These are phyloP conservation scores for Dascillus cervinus DNA, from an alignment of 2,888 invertebrate genomes.

Conservation along the genomic window DNA sequence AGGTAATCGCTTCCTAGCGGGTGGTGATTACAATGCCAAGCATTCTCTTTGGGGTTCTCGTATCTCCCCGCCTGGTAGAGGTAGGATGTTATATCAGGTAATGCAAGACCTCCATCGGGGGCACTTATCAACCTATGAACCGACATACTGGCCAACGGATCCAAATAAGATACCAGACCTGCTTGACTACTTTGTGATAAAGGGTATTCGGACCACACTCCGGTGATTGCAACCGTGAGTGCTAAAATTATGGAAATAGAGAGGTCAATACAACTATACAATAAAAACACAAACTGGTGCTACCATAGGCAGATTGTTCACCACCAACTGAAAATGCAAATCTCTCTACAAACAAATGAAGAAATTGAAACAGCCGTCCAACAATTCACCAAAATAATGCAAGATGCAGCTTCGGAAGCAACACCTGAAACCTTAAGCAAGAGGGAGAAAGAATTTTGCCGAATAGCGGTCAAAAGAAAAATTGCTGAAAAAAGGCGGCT, in stretches of 20 bases:
- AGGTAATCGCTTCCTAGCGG: constrained; percentile 4
- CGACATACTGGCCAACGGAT: too few relatives aligned
- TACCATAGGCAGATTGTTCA: not conserved
- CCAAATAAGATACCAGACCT: constrained; percentile 2
- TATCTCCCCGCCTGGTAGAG: constrained; percentile 3
- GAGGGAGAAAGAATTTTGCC: constrained; percentile 1
- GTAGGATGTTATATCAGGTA: constrained; percentile 2
- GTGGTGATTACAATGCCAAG: constrained; percentile 2
- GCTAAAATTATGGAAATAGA: constrained; percentile 4
- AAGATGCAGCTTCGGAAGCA: constrained; percentile 3
- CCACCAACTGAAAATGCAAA: constrained; percentile 3
- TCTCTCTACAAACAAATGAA: constrained; percentile 1
- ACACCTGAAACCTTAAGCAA: constrained; percentile 1
- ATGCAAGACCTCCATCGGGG: constrained; percentile 4
- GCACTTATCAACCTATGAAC: constrained; percentile 3
- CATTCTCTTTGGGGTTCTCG: constrained; percentile 2
- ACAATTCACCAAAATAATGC: constrained; percentile 3
- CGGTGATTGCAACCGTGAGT: constrained; percentile 1
- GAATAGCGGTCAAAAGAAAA: constrained; percentile 3
- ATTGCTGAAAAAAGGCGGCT: constrained; percentile 4
- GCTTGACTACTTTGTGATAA: constrained; percentile 6
- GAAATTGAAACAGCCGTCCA: not conserved
- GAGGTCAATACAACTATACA: constrained; percentile 2
- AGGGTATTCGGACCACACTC: constrained; percentile 5
- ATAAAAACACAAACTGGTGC: constrained; percentile 4